Evolutionary conservation across 2,797 vertebrate species (phyloP), one percentile per base, ranked within the genome.

Genomic region (Lacerta bilineata): DNA sequence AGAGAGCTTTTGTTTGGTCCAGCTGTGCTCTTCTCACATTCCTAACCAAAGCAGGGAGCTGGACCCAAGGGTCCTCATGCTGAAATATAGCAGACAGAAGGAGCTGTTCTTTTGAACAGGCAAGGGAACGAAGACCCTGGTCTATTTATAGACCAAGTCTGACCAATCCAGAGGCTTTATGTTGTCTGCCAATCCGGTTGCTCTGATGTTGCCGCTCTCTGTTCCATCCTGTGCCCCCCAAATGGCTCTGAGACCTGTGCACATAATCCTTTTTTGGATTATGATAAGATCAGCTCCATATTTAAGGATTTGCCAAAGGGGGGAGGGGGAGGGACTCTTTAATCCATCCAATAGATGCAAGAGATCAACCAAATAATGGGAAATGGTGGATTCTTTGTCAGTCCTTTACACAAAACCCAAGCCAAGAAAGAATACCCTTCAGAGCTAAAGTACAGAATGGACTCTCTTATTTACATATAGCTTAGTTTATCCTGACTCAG

Each of bases 361-460:
- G 33, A 80, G 33, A 39, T 7, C 79, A n/a, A 55, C 20, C 18
- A 55, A n/a, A 11, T 13, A 27, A 36, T 1, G n/a, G 29, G 20
- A 33, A 80, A 5, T 80, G 5, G 7, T 13, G 18, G 6, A 13
- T 86, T 78, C 41, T 85, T 85, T 61, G 15, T 13, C 29, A 20
- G n/a, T 66, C 9, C 20, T 46, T 43, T 11, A 43, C 8, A 23
- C 18, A 68, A 33, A 27, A 43, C 17, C 2, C 41, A 69, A 50
- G 50, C n/a, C 29, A 79, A 86, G 39, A 86, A 18, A 46, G 23
- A n/a, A 79, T 11, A 76, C n/a, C 85, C 43, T 46, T 86, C 64
- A 79, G 50, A 66, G 29, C 33, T n/a, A 23, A 59, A 15, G 55
- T 36, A 72, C 8, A 69, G 69, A 74, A 74, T 25, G 2, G 20